Conservation (phyloP, 2,113 vertebrate genomes). For the Vireo altiloquus region DNA sequence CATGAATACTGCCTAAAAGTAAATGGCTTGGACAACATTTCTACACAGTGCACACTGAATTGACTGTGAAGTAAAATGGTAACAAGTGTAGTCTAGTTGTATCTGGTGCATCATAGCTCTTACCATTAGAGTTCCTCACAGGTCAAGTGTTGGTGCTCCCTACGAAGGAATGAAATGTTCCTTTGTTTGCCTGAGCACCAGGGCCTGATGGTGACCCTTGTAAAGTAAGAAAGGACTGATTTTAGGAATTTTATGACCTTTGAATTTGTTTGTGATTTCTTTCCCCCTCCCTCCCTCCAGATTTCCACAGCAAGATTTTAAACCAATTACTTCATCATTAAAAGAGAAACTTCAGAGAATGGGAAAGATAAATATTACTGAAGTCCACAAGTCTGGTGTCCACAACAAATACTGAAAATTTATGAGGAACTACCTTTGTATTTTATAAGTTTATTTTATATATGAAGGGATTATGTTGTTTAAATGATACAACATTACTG, state of each 20-base stretch:
- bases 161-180: background rate
- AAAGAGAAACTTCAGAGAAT: background rate
- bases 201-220: background rate
- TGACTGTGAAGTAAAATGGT: background rate
- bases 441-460: background rate
- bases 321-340: background rate
- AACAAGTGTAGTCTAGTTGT: background rate
- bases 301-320: background rate
- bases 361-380: background rate
- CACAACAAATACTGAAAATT: background rate
- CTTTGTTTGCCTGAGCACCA: background rate
- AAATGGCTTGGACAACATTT: background rate
- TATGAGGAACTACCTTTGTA: background rate
- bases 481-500: background rate
- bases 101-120: background rate
- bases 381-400: background rate
- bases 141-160: background rate
- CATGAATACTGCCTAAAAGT: background rate
- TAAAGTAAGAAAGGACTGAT: background rate
- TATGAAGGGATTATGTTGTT: background rate
- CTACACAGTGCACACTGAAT: background rate
- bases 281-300: accelerated
- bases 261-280: background rate
- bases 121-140: background rate
- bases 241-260: background rate